Evolutionary conservation across 92 coral and sea anemone species (phyloP).

Genomic region (Galaxea fascicularis): DNA sequence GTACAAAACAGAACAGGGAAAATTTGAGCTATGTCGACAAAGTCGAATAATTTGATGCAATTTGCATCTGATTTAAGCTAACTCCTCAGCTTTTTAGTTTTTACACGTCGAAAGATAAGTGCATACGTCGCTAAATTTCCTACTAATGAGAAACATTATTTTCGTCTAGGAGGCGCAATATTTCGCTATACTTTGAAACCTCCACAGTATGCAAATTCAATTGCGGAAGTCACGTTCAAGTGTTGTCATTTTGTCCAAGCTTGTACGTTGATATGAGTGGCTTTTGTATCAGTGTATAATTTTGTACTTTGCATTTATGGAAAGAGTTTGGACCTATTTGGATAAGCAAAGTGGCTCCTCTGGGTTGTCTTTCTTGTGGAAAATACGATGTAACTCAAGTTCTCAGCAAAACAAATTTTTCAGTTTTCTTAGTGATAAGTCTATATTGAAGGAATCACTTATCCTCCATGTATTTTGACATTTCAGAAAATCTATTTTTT

Average conservation of each 20-base stretch:
- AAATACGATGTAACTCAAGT: too few species aligned
- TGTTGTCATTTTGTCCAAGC: neutral
- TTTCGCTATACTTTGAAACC: neutral
- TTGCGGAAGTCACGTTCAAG: neutral
- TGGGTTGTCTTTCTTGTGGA: neutral
- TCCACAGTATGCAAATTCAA: neutral
- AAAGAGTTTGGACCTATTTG: neutral
- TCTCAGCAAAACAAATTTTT: too few species aligned
- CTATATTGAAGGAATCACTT: too few species aligned
- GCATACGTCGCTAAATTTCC: neutral
- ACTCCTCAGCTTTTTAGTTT: neutral
- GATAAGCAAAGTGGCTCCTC: neutral
- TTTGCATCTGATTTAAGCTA: slow-evolving; percentile 13
- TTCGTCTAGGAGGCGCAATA: neutral
- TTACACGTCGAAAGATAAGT: neutral
- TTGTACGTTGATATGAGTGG: neutral
- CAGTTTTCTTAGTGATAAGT: too few species aligned
- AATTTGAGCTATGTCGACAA: slow-evolving; percentile 22
- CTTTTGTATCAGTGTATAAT: neutral
- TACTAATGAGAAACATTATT: neutral
- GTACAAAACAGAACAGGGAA: neutral
- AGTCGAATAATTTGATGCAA: slow-evolving; percentile 35
- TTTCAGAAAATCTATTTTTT: too few species aligned
- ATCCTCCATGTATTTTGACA: too few species aligned
- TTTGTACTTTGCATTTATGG: neutral